Conservation (phyloP, 2,113 vertebrate genomes). For the Periophthalmodon schlosseri region DNA sequence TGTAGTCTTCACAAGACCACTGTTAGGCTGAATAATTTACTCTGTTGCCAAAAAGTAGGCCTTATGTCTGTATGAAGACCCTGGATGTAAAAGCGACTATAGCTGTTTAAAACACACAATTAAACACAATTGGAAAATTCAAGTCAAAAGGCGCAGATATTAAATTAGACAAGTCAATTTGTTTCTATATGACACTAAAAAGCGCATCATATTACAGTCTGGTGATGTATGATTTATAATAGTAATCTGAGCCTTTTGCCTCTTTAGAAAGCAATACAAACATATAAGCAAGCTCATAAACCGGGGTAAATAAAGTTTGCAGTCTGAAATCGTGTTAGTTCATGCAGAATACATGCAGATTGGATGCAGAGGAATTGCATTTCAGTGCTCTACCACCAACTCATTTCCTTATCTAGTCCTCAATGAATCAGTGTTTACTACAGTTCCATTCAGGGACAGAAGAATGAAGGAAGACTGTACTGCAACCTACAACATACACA, state of each 20-base stretch:
- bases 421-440: not conserved
- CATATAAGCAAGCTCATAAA: not conserved
- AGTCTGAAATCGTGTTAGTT: conserved; percentile 1
- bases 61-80: not conserved
- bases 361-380: not conserved
- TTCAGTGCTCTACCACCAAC: conserved; percentile 2
- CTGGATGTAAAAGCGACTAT: not conserved
- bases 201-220: not conserved
- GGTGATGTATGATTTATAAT: not conserved
- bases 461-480: not conserved
- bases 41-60: conserved; percentile 1
- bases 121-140: not conserved
- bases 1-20: not conserved
- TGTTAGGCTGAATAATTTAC: not conserved
- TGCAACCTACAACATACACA: conserved; percentile 1
- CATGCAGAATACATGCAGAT: conserved; percentile 2
- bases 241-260: not conserved
- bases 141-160: not conserved
- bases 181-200: not conserved
- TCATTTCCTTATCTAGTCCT: not conserved
- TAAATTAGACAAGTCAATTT: not conserved
- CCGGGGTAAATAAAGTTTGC: not conserved
- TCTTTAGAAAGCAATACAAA: not conserved
- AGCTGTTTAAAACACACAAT: not conserved
- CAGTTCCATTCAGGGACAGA: not conserved